Evolutionary conservation across 2,113 vertebrate genomes (phyloP), one percentile per base, ranked within the genome.

Genomic region (Perognathus longimembris): DNA sequence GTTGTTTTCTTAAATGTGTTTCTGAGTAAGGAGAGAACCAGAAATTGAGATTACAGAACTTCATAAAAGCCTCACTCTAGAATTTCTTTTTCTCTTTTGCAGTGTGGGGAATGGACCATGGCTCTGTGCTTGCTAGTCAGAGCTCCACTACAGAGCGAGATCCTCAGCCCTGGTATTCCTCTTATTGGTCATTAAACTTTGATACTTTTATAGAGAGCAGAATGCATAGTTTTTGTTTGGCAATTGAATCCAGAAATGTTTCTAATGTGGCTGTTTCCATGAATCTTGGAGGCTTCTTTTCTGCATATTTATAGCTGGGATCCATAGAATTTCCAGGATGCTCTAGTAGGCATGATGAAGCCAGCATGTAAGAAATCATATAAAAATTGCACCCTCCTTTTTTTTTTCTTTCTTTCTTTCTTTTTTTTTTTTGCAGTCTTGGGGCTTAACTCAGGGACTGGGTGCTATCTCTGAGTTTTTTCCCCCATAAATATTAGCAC

Each of bases 21-120:
- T 88, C 17, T 50, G 75, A 50, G n/a, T 75, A 26, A 91, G n/a
- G 40, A 78, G 30, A 69, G 22, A 61, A 54, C 42, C 15, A 10
- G 11, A 91, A 82, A 63, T 90, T 77, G 61, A 91, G 95, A 90
- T 76, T 64, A 36, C 71, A 73, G 54, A 79, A 50, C 24, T 71
- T 57, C 78, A 34, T 36, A 40, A 36, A 4, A 76, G 40, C 4
- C 10, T 79, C 17, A 67, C 6, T 84, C 26, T 73, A 28, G 28
- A 59, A 59, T 59, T 59, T 22, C 57, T 59, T 7, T 22, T 59
- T 59, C 57, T 22, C 21, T 59, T 22, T 22, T 45, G 45, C 45
- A 45, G 45, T 11, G 12, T 45, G 12, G 45, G 45, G 45, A 45
- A 45, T 45, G 45, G 45, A 45, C 45, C 45, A 45, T 45, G 45